Conservation (phyloP, 1,140 invertebrate genomes). For the Lucilia sericata region DNA sequence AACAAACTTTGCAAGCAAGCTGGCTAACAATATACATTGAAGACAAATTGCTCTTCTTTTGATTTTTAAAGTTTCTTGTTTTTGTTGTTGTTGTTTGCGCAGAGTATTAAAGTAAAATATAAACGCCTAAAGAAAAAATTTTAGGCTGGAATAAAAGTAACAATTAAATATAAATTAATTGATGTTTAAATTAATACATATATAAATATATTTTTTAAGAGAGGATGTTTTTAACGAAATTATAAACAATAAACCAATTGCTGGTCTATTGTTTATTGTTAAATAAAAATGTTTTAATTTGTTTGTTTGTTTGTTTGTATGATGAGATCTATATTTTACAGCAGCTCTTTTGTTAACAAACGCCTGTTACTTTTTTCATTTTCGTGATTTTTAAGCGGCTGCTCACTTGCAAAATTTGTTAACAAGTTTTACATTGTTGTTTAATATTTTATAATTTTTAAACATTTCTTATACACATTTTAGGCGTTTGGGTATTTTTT, state of each 20-base stretch:
- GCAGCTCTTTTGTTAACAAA: neutral
- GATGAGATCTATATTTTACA: constrained; percentile 25
- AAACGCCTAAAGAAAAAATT: constrained; percentile 28
- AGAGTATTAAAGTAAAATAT: neutral
- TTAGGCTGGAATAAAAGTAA: constrained; percentile 26
- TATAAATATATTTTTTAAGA: no score
- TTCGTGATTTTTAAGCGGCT: neutral
- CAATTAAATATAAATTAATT: neutral
- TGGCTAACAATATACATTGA: neutral
- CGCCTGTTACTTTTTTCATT: neutral
- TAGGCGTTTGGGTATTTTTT: constrained; percentile 28
- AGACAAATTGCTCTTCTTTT: neutral
- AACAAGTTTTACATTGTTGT: constrained; percentile 36
- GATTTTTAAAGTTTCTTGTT: neutral
- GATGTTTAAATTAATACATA: no score
- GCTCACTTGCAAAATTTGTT: constrained; percentile 41
- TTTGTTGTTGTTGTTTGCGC: neutral
- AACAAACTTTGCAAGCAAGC: constrained; percentile 42
- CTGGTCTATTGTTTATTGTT: neutral
- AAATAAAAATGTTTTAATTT: neutral
- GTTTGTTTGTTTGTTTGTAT: neutral
- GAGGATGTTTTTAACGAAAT: neutral
- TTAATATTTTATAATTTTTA: neutral
- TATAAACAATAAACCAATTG: neutral
- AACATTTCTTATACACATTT: neutral